These are phyloP conservation scores for Ostrea edulis DNA, from an alignment of 1,140 invertebrate genomes.

Conservation along the genomic window DNA sequence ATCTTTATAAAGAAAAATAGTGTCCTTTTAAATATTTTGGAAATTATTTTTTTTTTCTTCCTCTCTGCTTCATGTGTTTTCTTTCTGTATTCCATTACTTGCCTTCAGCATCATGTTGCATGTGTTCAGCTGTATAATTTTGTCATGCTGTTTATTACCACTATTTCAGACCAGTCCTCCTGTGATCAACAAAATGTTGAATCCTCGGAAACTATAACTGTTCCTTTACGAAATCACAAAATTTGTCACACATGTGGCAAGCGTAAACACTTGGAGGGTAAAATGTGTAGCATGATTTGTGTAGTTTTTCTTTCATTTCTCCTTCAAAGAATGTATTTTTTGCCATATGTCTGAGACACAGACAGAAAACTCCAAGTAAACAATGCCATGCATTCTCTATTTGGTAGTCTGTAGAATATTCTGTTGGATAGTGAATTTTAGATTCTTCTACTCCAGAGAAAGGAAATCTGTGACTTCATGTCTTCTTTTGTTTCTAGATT, in stretches of 20 bases:
- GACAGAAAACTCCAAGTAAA: background rate
- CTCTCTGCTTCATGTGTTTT: too few species aligned
- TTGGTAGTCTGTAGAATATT: background rate
- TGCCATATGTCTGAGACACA: background rate
- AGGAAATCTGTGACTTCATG: too few species aligned
- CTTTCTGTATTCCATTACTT: too few species aligned
- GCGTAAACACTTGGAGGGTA: constrained; percentile 8
- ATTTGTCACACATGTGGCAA: constrained; percentile 19
- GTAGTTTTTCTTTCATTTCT: background rate
- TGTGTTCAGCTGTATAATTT: background rate
- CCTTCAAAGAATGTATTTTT: background rate
- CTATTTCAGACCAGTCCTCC: background rate
- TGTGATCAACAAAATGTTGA: constrained; percentile 15
- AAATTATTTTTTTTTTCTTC: too few species aligned
- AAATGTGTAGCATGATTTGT: background rate
- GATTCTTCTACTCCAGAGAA: too few species aligned
- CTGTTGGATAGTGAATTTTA: too few species aligned
- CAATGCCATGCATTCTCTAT: too few species aligned
- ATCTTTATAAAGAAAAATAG: too few species aligned
- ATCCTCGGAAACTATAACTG: background rate
- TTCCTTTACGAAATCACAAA: background rate
- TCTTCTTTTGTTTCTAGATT: too few species aligned
- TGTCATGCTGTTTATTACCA: background rate
- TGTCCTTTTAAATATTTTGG: too few species aligned
- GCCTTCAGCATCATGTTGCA: too few species aligned